These are phyloP conservation scores for Aphrophora alni DNA, from an alignment of 2,888 invertebrate genomes.

Conservation along the genomic window DNA sequence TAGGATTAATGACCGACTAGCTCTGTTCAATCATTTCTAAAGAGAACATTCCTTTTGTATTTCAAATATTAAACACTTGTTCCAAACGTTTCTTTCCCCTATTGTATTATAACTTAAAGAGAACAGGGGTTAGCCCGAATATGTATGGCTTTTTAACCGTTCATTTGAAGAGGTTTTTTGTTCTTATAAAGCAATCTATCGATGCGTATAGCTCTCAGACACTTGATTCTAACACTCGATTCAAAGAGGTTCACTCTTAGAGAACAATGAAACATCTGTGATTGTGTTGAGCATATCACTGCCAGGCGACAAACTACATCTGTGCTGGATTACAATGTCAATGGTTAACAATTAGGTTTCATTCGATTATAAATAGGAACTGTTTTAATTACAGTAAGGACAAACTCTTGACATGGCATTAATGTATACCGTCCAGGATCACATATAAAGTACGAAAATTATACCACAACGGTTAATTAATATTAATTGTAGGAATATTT, in stretches of 20 bases:
- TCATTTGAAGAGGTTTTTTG: neutral
- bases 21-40: neutral
- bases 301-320: neutral
- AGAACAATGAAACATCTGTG: constrained; percentile 2
- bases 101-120: neutral
- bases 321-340: neutral
- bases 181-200: neutral
- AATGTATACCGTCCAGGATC: too few relatives aligned
- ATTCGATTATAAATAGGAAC: too few relatives aligned
- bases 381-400: too few relatives aligned
- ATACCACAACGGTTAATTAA: too few relatives aligned
- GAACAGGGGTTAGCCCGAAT: neutral
- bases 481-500: too few relatives aligned
- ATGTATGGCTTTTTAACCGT: neutral
- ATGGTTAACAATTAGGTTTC: too few relatives aligned
- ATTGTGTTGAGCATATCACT: neutral
- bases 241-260: neutral
- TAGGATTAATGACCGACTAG: neutral
- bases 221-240: neutral
- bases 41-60: neutral
- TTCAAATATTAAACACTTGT: neutral
- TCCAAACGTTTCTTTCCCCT: neutral
- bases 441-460: too few relatives aligned
- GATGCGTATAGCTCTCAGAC: neutral
- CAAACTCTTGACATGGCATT: too few relatives aligned